Percentiles rank a stretch among this genome's conserved stretches.
These are phyloP conservation scores for Perizoma affinitatum DNA, from an alignment of 2,888 invertebrate species.

Conservation along the genomic window DNA sequence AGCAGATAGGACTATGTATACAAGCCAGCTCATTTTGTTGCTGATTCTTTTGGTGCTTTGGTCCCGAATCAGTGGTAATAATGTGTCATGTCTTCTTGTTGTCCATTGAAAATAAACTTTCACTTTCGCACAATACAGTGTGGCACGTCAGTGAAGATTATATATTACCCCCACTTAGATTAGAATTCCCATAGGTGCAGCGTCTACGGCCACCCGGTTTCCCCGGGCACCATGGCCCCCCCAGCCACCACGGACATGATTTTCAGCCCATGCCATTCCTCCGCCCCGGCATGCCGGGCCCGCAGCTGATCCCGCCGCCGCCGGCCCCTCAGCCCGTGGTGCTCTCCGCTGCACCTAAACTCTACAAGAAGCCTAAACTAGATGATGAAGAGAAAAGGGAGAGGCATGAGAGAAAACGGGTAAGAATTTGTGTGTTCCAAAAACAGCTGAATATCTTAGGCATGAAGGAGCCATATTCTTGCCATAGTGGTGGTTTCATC, in stretches of 20 bases:
- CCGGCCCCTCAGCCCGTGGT: conserved; percentile 85
- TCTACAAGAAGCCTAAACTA: conserved; percentile 83
- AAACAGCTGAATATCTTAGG: neutral
- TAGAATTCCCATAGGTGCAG: conserved; percentile 54
- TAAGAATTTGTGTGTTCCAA: conserved; percentile 36
- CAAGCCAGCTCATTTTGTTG: no score
- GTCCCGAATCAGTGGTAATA: no score
- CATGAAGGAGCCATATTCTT: no score
- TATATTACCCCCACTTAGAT: neutral
- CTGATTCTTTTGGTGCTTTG: no score
- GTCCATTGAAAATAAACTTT: no score
- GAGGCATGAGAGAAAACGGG: conserved; percentile 64
- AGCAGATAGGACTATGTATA: no score
- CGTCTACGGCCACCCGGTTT: conserved; percentile 52
- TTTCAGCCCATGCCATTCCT: conserved; percentile 70
- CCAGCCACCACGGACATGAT: conserved; percentile 22
- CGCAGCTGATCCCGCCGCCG: conserved; percentile 70
- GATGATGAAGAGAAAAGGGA: conserved; percentile 70
- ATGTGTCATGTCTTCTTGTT: no score
- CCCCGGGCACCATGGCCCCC: conserved; percentile 21
- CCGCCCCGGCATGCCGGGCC: conserved; percentile 68
- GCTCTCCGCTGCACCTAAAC: conserved; percentile 87
- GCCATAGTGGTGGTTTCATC: no score
- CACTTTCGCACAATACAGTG: no score
- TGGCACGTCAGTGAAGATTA: no score